These are phyloP conservation scores for Drosophila anceps DNA, from an alignment of 2,888 invertebrate species.

Conservation along the genomic window DNA sequence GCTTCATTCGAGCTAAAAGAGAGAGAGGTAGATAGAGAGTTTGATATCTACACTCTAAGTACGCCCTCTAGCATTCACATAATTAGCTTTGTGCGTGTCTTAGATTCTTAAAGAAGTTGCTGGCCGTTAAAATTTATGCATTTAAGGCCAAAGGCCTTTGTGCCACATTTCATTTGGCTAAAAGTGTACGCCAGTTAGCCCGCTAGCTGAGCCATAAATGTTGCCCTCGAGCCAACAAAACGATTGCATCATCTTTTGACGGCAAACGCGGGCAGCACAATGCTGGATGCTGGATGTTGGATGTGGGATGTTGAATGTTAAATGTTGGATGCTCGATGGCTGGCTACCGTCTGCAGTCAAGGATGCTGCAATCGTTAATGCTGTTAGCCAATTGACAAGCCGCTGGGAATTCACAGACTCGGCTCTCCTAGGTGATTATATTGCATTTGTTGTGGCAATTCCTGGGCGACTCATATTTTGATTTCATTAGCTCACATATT, in stretches of 20 bases:
- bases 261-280: conserved; percentile 22
- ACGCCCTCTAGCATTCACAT: conserved; percentile 44
- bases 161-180: conserved; percentile 75
- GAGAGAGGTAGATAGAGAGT: neutral
- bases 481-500: conserved; percentile 59
- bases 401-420: conserved; percentile 48
- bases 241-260: conserved; percentile 59
- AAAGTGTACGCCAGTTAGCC: conserved; percentile 52
- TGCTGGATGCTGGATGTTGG: conserved; percentile 2
- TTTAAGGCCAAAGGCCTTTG: conserved; percentile 48
- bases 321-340: neutral
- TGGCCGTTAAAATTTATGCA: conserved; percentile 34
- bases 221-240: conserved; percentile 66
- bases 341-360: conserved; percentile 29
- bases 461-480: conserved; percentile 58
- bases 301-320: neutral
- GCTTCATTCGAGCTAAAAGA: neutral
- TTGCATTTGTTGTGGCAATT: conserved; percentile 66
- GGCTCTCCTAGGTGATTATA: conserved; percentile 72
- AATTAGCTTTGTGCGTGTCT: conserved; percentile 50
- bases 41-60: conserved; percentile 21
- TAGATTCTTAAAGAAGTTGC: conserved; percentile 24
- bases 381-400: conserved; percentile 62
- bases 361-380: conserved; percentile 48
- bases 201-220: conserved; percentile 50